Conservation (phyloP, 2,113 vertebrate species). For the Clarias gariepinus region DNA sequence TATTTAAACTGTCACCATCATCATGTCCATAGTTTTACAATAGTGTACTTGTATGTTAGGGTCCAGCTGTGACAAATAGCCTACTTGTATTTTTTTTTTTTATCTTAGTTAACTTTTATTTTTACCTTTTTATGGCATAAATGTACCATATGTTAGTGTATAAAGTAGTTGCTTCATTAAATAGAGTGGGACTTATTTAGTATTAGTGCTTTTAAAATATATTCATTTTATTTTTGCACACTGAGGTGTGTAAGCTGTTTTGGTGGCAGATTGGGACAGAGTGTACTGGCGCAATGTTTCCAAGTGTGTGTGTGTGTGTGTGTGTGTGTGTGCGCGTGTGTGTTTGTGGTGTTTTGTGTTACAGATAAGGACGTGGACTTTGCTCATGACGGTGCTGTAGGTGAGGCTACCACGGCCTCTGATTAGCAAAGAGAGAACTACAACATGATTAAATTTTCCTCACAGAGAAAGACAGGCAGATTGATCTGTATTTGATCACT, state of each 20-base stretch:
- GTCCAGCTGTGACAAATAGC: neutral
- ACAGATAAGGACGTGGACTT: conserved; percentile 73
- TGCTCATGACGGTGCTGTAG: conserved; percentile 63
- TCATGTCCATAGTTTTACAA: neutral
- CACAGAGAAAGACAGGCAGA: conserved; percentile 49
- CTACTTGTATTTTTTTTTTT: neutral
- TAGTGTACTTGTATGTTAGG: neutral
- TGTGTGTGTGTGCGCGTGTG: conserved; percentile 9
- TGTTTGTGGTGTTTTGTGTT: conserved; percentile 28
- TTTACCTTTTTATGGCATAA: neutral
- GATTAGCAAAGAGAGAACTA: conserved; percentile 67
- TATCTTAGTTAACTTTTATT: neutral
- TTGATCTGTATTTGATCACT: conserved; percentile 53
- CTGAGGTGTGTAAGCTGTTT: neutral
- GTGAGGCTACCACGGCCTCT: conserved; percentile 69
- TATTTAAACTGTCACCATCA: neutral
- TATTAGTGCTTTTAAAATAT: neutral
- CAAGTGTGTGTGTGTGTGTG: conserved; percentile 3
- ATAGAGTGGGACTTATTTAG: neutral
- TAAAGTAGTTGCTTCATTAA: neutral
- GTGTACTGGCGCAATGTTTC: conserved; percentile 3
- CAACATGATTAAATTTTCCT: conserved; percentile 69
- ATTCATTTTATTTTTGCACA: neutral
- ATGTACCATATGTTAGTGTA: neutral
- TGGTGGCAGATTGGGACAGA: neutral